Conservation (phyloP, 2,113 vertebrate species). For the Psettodes erumei region DNA sequence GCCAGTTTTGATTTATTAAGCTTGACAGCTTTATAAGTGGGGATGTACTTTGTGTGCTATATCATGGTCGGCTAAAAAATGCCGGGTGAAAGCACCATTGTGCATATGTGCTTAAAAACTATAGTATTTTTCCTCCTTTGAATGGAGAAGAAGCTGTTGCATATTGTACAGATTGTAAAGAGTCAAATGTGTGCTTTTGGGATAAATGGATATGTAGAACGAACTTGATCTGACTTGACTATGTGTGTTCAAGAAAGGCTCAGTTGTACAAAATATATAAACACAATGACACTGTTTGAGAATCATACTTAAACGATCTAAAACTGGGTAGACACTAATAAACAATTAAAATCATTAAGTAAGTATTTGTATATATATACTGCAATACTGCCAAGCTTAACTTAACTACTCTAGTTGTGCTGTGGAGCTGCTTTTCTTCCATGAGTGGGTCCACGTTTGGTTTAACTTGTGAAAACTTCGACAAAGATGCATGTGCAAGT, state of each 20-base stretch:
- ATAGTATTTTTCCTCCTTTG: not conserved
- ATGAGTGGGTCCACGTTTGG: no score
- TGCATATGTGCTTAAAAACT: no score
- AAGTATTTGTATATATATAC: not conserved
- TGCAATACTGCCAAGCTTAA: no score
- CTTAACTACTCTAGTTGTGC: no score
- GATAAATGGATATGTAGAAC: not conserved
- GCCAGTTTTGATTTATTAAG: not conserved
- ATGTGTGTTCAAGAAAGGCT: no score
- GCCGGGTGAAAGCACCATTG: no score
- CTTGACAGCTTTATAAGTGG: not conserved
- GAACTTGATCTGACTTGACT: not conserved
- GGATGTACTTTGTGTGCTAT: slow-evolving; percentile 32
- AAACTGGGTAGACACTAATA: not conserved
- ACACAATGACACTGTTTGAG: not conserved
- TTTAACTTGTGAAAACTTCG: no score
- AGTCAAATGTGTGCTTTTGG: not conserved
- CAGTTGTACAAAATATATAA: not conserved
- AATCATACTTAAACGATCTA: not conserved
- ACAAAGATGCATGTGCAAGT: no score
- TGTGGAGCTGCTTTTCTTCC: no score
- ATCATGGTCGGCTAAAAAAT: no score
- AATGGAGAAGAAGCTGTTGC: not conserved
- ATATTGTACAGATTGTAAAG: not conserved
- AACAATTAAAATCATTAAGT: not conserved